A percentile compares a stretch with the other conserved stretches of the same genome.
These are phyloP conservation scores for Matsumyia berberina DNA, from an alignment of 2,888 invertebrate species.

Conservation along the genomic window DNA sequence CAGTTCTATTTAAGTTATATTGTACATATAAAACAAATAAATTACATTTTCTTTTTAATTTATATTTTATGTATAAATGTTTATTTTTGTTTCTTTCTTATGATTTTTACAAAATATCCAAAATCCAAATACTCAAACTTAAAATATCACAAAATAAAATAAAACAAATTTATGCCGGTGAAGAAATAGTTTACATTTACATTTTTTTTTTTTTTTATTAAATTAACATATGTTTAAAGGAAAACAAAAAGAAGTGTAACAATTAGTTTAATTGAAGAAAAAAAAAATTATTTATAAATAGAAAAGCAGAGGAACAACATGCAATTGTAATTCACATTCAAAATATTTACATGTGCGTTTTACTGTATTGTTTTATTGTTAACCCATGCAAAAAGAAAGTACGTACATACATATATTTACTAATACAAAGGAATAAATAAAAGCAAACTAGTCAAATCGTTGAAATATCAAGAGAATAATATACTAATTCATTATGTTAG, in stretches of 20 bases:
- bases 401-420: slow-evolving; percentile 38
- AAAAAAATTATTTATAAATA: slow-evolving; percentile 60
- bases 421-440: slow-evolving; percentile 68
- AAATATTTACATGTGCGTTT: slow-evolving; percentile 44
- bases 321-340: slow-evolving; percentile 62
- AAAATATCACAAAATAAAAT: slow-evolving; percentile 60
- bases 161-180: slow-evolving; percentile 65
- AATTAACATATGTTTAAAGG: slow-evolving; percentile 19
- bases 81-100: slow-evolving; percentile 21
- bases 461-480: slow-evolving; percentile 68
- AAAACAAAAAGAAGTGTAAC: slow-evolving; percentile 5
- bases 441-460: slow-evolving; percentile 74
- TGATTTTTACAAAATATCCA: slow-evolving; percentile 10
- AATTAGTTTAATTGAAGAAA: slow-evolving; percentile 25
- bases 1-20: slow-evolving; percentile 4
- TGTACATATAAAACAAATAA: slow-evolving; percentile 45
- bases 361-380: no score
- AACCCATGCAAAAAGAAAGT: slow-evolving; percentile 44
- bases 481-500: slow-evolving; percentile 60
- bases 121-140: slow-evolving; percentile 73
- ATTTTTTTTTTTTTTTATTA: slow-evolving; percentile 30
- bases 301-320: slow-evolving; percentile 25
- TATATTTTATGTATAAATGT: slow-evolving; percentile 46
- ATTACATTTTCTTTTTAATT: slow-evolving; percentile 24
- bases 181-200: slow-evolving; percentile 50